A percentile compares a stretch with the other conserved stretches of the same genome.
Evolutionary conservation across 92 coral and sea anemone species (phyloP).

Genomic region (Virgularia gustaviana): DNA sequence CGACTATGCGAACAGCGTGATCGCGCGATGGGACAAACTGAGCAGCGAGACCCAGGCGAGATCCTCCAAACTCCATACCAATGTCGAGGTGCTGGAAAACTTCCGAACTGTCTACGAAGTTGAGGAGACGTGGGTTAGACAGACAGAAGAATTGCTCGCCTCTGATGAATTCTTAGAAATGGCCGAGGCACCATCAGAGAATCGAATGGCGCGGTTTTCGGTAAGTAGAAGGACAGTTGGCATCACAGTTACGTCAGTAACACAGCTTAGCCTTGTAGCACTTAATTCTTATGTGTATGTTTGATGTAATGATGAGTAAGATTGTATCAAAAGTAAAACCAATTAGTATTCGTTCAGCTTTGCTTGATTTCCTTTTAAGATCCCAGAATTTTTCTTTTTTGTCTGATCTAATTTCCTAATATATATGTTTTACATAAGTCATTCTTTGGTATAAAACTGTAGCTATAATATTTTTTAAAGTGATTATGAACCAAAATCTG

Average conservation of each 20-base stretch:
- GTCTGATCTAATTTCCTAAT: too few species aligned
- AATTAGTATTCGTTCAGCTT: not conserved
- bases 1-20: constrained; percentile 58
- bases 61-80: constrained; percentile 56
- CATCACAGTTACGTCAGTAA: too few species aligned
- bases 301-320: too few species aligned
- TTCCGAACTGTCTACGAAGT: constrained; percentile 59
- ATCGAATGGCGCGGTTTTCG: constrained; percentile 72
- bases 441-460: too few species aligned
- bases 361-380: not conserved
- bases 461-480: too few species aligned
- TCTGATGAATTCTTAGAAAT: constrained; percentile 45
- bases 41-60: constrained; percentile 66
- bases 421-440: too few species aligned
- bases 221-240: constrained; percentile 53
- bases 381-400: not conserved
- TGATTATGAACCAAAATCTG: too few species aligned
- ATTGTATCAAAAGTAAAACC: too few species aligned
- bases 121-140: constrained; percentile 73
- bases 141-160: constrained; percentile 65
- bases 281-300: too few species aligned
- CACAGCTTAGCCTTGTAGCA: too few species aligned
- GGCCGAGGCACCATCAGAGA: constrained; percentile 61
- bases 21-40: constrained; percentile 79
- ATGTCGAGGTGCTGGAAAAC: constrained; percentile 60